Evolutionary conservation across 2,113 vertebrate species (phyloP), one percentile per base, ranked within the genome.

Genomic region (Mesembrinibis cayennensis): DNA sequence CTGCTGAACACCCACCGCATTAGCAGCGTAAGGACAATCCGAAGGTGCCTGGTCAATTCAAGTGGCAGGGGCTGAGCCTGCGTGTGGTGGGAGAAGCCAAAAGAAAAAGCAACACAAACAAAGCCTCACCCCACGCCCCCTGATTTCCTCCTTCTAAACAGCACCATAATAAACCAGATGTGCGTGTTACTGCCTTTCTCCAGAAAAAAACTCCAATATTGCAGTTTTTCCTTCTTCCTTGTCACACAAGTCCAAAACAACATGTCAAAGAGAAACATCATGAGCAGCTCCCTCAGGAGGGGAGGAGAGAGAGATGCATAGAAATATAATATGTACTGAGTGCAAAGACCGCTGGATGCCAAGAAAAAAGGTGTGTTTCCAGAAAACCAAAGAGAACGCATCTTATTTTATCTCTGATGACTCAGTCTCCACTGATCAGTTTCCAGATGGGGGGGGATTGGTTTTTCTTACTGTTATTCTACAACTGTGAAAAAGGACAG

Each of bases 61-160:
- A 87, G 69, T 29, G 62, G 70, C 79, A 87, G 71, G 6, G 10
- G 13, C 3, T 91, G 61, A 95, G 78, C 59, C 67, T 88, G 69
- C 3, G 12, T 92, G 78, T 78, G 22, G 44, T 32, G 74, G 19
- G 36, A 95, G 78, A 89, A 71, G 78, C 81, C 61, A 79, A 84
- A 87, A 50, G 65, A 91, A 93, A 96, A 93, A 63, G 67, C 44
- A 92, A 91, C 34, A 93, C 83, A 96, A 91, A 97, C 80, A 96
- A 91, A 94, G 92, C 55, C 61, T 96, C 56, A 63, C 52, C 29
- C 67, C 44, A 71, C 16, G 3, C 71, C 87, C 71, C 63, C 89
- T 77, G 67, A 87, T 77, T 82, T 91, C 94, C 91, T 89, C 53
- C 22, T 93, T 87, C 89, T 91, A 89, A 97, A 96, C 87, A 96